Conservation (phyloP, 2,113 vertebrate species). For the Maccullochella peelii region DNA sequence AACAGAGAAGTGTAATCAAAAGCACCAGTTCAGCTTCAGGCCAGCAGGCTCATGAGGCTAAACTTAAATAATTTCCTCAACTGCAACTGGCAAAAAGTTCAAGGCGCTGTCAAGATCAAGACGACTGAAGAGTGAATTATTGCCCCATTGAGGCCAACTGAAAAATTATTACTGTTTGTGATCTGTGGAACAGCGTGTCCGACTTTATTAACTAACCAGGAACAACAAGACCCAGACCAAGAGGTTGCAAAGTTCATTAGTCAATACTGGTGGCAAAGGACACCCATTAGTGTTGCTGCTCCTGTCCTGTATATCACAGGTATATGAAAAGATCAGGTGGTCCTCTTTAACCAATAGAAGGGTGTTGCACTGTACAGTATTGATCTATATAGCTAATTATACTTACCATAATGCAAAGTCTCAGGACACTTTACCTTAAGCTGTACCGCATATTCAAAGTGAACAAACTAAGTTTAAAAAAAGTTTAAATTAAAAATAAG, state of each 20-base stretch:
- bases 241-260: not conserved
- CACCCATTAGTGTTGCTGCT: not conserved
- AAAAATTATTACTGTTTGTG: conserved; percentile 6
- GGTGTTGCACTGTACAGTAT: too few relatives aligned
- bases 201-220: not conserved
- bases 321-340: too few relatives aligned
- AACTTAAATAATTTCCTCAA: not conserved
- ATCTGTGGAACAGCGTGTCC: not conserved
- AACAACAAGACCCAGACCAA: not conserved
- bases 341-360: too few relatives aligned
- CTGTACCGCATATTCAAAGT: too few relatives aligned
- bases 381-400: too few relatives aligned
- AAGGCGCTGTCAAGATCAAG: conserved; percentile 2
- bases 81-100: conserved; percentile 20
- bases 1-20: not conserved
- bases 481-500: too few relatives aligned
- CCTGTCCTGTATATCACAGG: not conserved
- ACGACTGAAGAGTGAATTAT: not conserved
- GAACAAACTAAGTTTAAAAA: too few relatives aligned
- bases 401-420: too few relatives aligned
- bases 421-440: too few relatives aligned
- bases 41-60: not conserved
- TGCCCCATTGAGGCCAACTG: not conserved
- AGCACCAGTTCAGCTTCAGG: not conserved
- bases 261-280: not conserved